These are phyloP conservation scores for Lycia hirtaria DNA, from an alignment of 2,888 invertebrate species.

Conservation along the genomic window DNA sequence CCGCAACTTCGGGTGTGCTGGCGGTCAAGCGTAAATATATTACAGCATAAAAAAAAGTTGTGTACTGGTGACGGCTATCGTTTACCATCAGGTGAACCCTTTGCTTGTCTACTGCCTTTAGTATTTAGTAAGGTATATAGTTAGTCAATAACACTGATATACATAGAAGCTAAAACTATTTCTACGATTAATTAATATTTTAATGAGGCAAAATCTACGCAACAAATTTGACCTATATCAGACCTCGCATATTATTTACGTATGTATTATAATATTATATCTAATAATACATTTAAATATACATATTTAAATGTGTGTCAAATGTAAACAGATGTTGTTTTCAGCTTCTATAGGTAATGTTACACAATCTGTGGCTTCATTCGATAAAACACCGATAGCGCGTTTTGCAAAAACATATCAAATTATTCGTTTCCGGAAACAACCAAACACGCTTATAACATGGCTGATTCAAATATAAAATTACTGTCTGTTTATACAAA, in stretches of 20 bases:
- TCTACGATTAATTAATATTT: background rate
- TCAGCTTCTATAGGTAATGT: background rate
- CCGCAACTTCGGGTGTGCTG: no score
- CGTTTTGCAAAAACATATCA: conserved; percentile 1
- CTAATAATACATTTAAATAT: background rate
- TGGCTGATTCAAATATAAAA: no score
- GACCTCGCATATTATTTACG: background rate
- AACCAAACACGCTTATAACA: background rate
- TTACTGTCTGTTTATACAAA: background rate
- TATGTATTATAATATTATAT: background rate
- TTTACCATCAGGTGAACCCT: no score
- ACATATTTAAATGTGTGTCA: background rate
- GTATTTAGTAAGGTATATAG: no score
- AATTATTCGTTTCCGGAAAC: conserved; percentile 17
- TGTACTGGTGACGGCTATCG: no score
- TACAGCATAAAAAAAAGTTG: no score
- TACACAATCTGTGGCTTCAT: background rate
- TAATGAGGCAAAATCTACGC: no score
- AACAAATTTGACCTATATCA: background rate
- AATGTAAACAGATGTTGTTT: conserved; percentile 3
- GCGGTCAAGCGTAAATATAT: no score
- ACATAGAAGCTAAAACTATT: background rate
- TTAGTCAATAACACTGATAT: no score
- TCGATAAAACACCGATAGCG: conserved; percentile 17
- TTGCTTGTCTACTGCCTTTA: no score